phyloP scores from a whole-genome alignment of 2,113 vertebrate species.

The Hirundichthys speculiger region DNA sequence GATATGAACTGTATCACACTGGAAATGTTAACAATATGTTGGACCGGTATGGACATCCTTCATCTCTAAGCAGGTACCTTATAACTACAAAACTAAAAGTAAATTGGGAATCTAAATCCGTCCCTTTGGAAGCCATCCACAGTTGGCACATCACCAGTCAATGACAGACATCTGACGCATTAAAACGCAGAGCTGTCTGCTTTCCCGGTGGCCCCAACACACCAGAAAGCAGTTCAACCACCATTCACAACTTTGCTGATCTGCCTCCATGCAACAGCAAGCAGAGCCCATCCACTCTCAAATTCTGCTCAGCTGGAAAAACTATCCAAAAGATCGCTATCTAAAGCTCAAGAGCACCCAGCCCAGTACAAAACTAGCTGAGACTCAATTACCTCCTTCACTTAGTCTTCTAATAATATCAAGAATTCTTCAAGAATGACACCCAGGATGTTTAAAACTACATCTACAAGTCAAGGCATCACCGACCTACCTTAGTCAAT shows the following conservation, averaged over 20 bases:
- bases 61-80: not conserved
- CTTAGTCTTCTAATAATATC: too few relatives aligned
- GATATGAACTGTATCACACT: not conserved
- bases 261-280: not conserved
- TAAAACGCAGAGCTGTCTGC: not conserved
- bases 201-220: not conserved
- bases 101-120: too few relatives aligned
- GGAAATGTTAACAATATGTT: not conserved
- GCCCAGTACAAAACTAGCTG: not conserved
- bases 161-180: not conserved
- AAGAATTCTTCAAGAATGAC: too few relatives aligned
- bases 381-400: too few relatives aligned
- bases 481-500: too few relatives aligned
- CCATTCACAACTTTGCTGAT: not conserved
- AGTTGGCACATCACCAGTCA: too few relatives aligned
- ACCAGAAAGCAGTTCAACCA: slow-evolving; percentile 8
- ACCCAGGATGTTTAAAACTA: too few relatives aligned
- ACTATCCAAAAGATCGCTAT: not conserved
- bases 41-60: not conserved
- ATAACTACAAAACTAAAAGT: too few relatives aligned
- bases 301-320: slow-evolving; percentile 11
- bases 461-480: too few relatives aligned
- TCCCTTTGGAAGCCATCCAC: too few relatives aligned
- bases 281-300: not conserved
- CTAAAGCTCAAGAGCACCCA: not conserved